Evolutionary conservation across 1,140 invertebrate species (phyloP), one percentile per base, ranked within the genome.

Genomic region (Drosophila micromelanica): DNA sequence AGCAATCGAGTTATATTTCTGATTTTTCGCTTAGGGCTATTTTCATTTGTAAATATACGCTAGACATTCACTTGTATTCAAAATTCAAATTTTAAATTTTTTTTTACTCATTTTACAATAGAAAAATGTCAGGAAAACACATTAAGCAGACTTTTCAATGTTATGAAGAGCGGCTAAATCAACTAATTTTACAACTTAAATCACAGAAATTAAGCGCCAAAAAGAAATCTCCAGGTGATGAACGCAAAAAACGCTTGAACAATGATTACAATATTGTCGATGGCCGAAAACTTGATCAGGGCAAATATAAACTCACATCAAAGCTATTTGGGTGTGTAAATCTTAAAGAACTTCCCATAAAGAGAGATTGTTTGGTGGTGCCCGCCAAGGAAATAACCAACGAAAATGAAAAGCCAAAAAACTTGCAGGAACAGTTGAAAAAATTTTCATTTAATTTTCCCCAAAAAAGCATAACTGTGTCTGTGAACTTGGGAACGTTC

Each of bases 261-360:
- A 30, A 6, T 15, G 27, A 45, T 13, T 45, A 32, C 6, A 12
- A 17, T n/a, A 12, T 3, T 32, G 55, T 57, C 1, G 23, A 12
- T 15, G 55, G 55, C 1, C 55, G 55, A 1, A 57, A 57, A 7
- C 55, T 57, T 8, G 55, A 57, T n/a, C 9, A 43, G 40, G 13
- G 17, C 5, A 6, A 1, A 1, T 11, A 12, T 11, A 43, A 45
- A 8, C 1, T 23, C 8, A 23, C 1, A 9, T 0, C 17, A 5
- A 40, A 23, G 12, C 37, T 38, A 4, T 40, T 38, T 38, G 32
- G 37, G 1, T 37, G 13, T 48, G 37, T 17, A 8, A 27, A n/a
- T 4, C 5, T n/a, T 13, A n/a, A 6, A 13, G 11, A 40, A 6
- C n/a, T 5, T 0, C 5, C 5, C 5, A 1, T 27, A 27, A 27